Evolutionary conservation across 2,888 invertebrate genomes (phyloP).

Genomic region (Noctua comes): DNA sequence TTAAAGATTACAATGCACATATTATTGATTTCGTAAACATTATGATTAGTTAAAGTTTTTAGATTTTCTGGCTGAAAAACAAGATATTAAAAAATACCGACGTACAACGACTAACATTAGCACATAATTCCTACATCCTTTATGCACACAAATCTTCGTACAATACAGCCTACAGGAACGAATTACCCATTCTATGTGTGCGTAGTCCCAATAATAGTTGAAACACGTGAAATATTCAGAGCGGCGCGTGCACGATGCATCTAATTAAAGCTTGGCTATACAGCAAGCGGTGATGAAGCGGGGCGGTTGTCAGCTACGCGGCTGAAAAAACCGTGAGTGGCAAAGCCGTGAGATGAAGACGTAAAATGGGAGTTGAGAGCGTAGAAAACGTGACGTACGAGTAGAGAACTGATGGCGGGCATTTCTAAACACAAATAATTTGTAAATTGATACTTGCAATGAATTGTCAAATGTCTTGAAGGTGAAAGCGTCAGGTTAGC

Average conservation of each 20-base stretch:
- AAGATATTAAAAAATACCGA: neutral
- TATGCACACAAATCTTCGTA: conserved; percentile 21
- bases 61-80: neutral
- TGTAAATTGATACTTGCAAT: neutral
- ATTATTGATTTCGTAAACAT: neutral
- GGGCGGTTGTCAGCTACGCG: neutral
- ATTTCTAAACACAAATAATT: neutral
- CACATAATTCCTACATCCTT: neutral
- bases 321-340: neutral
- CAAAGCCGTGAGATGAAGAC: no score
- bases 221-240: conserved; percentile 57
- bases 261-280: conserved; percentile 46
- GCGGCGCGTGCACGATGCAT: conserved; percentile 55
- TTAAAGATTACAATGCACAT: neutral
- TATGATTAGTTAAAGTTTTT: neutral
- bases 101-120: neutral
- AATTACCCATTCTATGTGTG: conserved; percentile 54
- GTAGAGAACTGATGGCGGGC: neutral
- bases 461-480: no score
- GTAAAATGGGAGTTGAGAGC: no score
- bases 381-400: no score
- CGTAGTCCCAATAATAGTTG: conserved; percentile 36
- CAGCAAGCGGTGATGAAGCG: conserved; percentile 16
- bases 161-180: conserved; percentile 8
- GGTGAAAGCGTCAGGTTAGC: no score